Evolutionary conservation across 2,797 vertebrate species (phyloP), one percentile per base, ranked within the genome.

Genomic region (Acipenser transmontanus): DNA sequence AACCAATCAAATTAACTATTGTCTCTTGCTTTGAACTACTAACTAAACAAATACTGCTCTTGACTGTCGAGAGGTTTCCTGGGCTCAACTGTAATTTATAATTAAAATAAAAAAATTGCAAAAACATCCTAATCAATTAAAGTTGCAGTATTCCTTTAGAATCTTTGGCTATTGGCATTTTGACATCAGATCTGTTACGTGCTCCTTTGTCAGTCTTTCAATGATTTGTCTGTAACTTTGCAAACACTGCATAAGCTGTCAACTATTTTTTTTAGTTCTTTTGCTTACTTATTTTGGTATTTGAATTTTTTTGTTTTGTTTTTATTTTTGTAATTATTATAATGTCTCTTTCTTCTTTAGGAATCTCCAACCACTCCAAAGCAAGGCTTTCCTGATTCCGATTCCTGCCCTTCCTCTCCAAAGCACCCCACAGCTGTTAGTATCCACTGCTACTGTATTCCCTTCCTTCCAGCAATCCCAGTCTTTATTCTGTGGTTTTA

Each of bases 331-430:
- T 57, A 13, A 61, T 54, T 3, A 7, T 13, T 47, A 62, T 11
- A 14, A 11, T 56, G 61, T 63, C 13, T 67, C 69, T 88, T 78
- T 87, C 68, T 68, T 84, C 76, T 80, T 50, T 79, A 98, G 97
- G 96, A 98, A 77, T 90, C 89, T 80, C 84, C 90, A 84, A 76
- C 84, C 71, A 83, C 80, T 85, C 89, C 89, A 78, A 98, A 94
- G 86, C 88, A 84, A 78, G 85, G 78, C 86, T 90, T 91, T 80
- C 88, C 93, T 70, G 94, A 96, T 87, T 95, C 93, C 76, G 95
- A 96, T 68, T 93, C 92, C 69, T 94, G 93, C 83, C 94, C 94
- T 72, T 94, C 94, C 69, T 96, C 97, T 85, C 94, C 95, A 88
- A 96, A 96, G 84, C 93, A 92, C 82, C 91, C 92, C 75, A 85